Evolutionary conservation across 2,797 vertebrate species (phyloP).

Genomic region (Dendrocincla tyrannina): DNA sequence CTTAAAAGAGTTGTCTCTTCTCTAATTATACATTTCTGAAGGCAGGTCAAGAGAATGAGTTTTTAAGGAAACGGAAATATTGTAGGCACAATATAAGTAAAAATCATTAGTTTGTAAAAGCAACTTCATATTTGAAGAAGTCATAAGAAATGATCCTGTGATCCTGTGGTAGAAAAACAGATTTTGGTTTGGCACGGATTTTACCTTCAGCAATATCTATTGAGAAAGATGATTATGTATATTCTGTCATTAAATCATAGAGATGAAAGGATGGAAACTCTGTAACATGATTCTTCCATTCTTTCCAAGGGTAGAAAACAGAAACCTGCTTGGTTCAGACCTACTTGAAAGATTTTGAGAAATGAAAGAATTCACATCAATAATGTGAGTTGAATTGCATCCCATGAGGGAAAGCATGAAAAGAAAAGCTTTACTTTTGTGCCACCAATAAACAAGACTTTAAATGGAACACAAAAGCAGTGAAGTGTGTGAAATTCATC

Average conservation of each 20-base stretch:
- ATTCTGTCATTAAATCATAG: neutral
- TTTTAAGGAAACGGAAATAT: neutral
- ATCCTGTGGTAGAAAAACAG: neutral
- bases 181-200: neutral
- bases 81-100: neutral
- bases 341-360: constrained; percentile 1
- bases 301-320: neutral
- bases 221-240: neutral
- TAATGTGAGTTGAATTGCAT: neutral
- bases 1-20: neutral
- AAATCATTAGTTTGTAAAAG: neutral
- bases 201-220: neutral
- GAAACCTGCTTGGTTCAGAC: neutral
- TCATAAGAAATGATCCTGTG: neutral
- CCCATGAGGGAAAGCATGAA: neutral
- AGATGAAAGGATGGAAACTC: neutral
- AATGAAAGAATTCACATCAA: neutral
- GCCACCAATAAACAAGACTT: neutral
- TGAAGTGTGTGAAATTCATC: constrained; percentile 1
- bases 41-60: neutral
- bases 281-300: neutral
- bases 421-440: constrained; percentile 6
- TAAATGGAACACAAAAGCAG: constrained; percentile 26
- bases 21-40: neutral
- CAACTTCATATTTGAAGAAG: neutral